A percentile compares a stretch with the other conserved stretches of the same genome.
These are phyloP conservation scores for Notarius lentiginosus DNA, from an alignment of 2,113 vertebrate genomes.

Conservation along the genomic window DNA sequence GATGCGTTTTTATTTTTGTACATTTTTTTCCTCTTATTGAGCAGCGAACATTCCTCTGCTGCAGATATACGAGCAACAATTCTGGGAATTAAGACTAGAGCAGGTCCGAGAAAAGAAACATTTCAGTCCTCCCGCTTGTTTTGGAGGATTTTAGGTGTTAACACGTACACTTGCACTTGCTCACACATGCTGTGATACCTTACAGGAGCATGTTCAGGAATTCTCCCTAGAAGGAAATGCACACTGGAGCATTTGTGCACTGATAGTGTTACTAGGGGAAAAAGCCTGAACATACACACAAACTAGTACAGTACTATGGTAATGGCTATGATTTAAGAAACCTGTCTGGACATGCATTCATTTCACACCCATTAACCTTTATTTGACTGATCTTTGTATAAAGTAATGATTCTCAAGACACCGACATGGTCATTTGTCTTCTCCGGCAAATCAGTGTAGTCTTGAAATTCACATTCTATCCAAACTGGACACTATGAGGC, in stretches of 20 bases:
- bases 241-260: background rate
- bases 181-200: background rate
- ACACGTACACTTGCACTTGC: background rate
- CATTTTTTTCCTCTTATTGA: background rate
- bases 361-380: constrained; percentile 38
- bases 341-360: background rate
- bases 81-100: constrained; percentile 12
- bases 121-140: background rate
- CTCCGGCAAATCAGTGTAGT: background rate
- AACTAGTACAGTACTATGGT: background rate
- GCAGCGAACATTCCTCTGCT: background rate
- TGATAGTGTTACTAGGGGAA: background rate
- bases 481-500: background rate
- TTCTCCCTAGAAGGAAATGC: background rate
- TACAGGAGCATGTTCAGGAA: background rate
- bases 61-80: background rate
- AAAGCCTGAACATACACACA: background rate
- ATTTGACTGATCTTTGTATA: constrained; percentile 1
- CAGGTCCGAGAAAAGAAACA: background rate
- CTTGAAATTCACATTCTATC: background rate
- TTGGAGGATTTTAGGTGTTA: background rate
- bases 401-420: constrained; percentile 2
- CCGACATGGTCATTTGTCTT: background rate
- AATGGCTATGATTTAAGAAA: background rate
- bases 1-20: background rate